These are phyloP conservation scores for Oedothorax gibbosus DNA, from an alignment of 1,140 invertebrate species.

Conservation along the genomic window DNA sequence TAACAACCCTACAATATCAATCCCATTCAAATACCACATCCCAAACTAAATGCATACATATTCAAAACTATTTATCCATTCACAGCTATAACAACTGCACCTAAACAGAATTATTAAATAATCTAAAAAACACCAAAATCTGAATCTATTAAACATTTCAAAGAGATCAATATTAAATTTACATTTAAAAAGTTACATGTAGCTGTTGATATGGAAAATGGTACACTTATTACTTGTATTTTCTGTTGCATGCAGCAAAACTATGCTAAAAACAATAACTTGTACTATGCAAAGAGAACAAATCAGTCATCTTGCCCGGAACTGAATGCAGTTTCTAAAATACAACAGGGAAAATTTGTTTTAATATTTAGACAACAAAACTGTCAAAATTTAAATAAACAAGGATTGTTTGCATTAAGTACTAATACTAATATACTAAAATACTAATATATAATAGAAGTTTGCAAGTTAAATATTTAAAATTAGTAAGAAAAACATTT, in stretches of 20 bases:
- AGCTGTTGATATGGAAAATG: conserved; percentile 30
- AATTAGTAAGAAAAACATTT: neutral
- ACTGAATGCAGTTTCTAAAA: conserved; percentile 32
- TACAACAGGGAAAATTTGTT: neutral
- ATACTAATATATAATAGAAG: neutral
- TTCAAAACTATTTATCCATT: conserved; percentile 31
- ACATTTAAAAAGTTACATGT: conserved; percentile 1
- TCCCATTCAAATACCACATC: conserved; percentile 21
- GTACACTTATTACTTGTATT: conserved; percentile 7
- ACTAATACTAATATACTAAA: neutral
- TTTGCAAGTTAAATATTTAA: neutral
- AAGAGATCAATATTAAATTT: neutral
- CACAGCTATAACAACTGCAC: conserved; percentile 29
- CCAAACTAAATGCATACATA: conserved; percentile 36
- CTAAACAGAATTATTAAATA: conserved; percentile 10
- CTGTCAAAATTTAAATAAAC: neutral
- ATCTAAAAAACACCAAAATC: conserved; percentile 22
- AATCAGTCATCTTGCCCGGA: conserved; percentile 12
- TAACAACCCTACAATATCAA: neutral
- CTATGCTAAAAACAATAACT: conserved; percentile 11
- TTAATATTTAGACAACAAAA: neutral
- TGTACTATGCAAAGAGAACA: neutral
- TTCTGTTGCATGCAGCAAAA: conserved; percentile 20
- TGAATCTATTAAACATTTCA: neutral
- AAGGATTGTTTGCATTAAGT: neutral